Evolutionary conservation across 2,797 vertebrate genomes (phyloP).

Genomic region (Smutsia gigantea): DNA sequence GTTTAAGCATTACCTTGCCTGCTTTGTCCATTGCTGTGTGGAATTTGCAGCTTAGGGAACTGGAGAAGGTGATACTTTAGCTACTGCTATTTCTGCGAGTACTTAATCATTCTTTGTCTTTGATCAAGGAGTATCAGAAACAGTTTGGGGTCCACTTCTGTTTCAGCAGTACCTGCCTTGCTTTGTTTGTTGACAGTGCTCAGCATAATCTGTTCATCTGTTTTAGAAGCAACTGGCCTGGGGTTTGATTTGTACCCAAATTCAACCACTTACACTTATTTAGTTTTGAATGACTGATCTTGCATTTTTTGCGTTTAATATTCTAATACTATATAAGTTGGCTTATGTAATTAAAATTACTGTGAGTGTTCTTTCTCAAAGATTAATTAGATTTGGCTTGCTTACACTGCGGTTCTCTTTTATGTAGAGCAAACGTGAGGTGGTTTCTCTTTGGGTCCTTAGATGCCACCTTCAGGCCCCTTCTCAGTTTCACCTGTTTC

Average conservation of each 20-base stretch:
- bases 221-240: background rate
- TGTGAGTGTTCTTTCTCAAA: background rate
- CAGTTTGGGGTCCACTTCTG: background rate
- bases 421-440: background rate
- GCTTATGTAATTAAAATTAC: conserved; percentile 50
- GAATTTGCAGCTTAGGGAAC: background rate
- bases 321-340: background rate
- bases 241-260: background rate
- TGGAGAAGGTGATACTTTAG: background rate
- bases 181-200: background rate
- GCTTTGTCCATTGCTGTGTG: background rate
- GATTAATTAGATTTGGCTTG: background rate
- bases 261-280: conserved; percentile 24
- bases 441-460: background rate
- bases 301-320: background rate
- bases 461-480: background rate
- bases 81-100: background rate
- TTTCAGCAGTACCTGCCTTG: background rate
- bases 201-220: background rate
- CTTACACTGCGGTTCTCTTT: background rate
- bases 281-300: conserved; percentile 12
- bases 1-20: background rate
- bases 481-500: background rate
- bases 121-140: background rate
- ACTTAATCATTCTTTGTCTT: background rate